Conservation (phyloP, 2,797 vertebrate species). For the Acrossocheilus wenchowensis region DNA sequence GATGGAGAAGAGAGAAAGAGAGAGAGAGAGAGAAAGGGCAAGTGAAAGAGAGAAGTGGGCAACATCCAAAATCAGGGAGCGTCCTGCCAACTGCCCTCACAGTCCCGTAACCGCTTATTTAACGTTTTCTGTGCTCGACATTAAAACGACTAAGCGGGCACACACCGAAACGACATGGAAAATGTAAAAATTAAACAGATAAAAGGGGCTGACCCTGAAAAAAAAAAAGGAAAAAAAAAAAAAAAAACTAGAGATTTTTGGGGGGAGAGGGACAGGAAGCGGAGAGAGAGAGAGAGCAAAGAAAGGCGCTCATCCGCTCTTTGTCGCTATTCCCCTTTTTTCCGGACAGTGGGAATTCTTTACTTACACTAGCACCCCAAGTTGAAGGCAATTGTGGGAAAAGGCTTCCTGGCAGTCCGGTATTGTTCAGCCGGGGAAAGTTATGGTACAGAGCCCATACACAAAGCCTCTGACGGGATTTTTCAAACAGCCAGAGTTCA, state of each 20-base stretch:
- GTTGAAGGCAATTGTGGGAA: constrained; percentile 35
- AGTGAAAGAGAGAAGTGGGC: constrained; percentile 51
- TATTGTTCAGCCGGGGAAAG: constrained; percentile 74
- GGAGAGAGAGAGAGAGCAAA: constrained; percentile 9
- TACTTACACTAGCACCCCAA: constrained; percentile 52
- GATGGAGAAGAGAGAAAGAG: constrained; percentile 74
- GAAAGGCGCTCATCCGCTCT: constrained; percentile 39
- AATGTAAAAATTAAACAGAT: background rate
- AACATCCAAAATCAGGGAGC: constrained; percentile 67
- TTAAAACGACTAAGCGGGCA: constrained; percentile 17
- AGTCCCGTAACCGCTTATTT: constrained; percentile 62
- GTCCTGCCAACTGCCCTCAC: constrained; percentile 71
- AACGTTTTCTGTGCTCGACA: constrained; percentile 53
- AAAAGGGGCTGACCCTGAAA: constrained; percentile 66
- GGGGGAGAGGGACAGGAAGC: constrained; percentile 13
- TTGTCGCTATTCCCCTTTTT: constrained; percentile 14
- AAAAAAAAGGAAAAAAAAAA: constrained; percentile 53
- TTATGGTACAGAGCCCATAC: constrained; percentile 79
- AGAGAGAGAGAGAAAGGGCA: constrained; percentile 68
- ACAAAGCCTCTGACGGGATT: constrained; percentile 79
- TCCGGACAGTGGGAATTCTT: constrained; percentile 46
- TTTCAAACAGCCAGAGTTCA: constrained; percentile 77
- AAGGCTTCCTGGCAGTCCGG: constrained; percentile 65
- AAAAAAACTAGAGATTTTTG: constrained; percentile 16
- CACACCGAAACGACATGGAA: background rate